Percentiles rank a stretch among this genome's conserved stretches.
phyloP scores from a whole-genome alignment of 2,888 invertebrate species.

The Petrolisthes manimaculis region DNA sequence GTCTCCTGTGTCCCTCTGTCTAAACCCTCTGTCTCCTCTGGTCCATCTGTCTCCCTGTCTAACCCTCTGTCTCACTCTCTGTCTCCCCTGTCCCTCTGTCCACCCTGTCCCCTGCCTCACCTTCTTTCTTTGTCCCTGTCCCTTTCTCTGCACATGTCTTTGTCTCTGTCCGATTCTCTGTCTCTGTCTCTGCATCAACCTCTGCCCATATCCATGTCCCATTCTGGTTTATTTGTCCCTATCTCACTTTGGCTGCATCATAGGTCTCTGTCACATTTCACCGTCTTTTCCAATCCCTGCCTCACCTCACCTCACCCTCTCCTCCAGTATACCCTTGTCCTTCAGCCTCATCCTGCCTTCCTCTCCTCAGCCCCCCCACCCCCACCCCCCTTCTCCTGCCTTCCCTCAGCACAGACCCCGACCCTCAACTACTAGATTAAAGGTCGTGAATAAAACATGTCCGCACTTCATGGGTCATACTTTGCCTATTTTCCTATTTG shows the following conservation, averaged over 20 bases:
- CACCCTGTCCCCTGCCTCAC: not conserved
- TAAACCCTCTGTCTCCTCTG: too few relatives aligned
- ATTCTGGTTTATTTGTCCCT: not conserved
- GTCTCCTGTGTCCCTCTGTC: not conserved
- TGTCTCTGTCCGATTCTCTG: too few relatives aligned
- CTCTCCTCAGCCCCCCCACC: not conserved
- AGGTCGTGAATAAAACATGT: slow-evolving; percentile 50
- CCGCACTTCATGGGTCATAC: slow-evolving; percentile 45
- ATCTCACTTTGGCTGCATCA: not conserved
- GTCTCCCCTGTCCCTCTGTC: too few relatives aligned
- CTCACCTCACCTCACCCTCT: not conserved
- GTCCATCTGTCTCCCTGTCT: too few relatives aligned
- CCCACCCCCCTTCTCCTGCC: not conserved
- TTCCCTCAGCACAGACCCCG: not conserved
- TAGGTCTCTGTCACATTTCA: too few relatives aligned
- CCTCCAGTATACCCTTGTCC: too few relatives aligned
- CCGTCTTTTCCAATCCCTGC: not conserved
- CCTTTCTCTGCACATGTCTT: not conserved
- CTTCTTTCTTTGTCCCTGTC: not conserved
- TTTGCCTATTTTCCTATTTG: slow-evolving; percentile 58
- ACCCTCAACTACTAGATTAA: slow-evolving; percentile 30
- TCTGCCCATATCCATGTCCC: not conserved
- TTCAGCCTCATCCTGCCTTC: not conserved
- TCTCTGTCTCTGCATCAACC: not conserved
- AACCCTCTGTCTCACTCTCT: too few relatives aligned